Evolutionary conservation across 2,888 invertebrate genomes (phyloP).

Genomic region (Seladonia tumulorum): DNA sequence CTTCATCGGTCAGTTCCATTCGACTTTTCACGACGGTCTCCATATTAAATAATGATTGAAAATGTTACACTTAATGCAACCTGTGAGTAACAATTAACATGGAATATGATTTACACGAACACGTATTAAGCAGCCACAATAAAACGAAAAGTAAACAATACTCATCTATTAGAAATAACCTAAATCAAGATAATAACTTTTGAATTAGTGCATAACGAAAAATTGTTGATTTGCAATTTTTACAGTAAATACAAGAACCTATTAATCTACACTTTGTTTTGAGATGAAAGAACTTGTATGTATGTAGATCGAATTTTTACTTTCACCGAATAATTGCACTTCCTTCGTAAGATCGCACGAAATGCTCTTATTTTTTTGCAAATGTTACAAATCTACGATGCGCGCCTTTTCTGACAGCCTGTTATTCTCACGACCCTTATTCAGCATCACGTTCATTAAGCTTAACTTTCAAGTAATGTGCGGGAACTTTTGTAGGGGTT

Average conservation of each 20-base stretch:
- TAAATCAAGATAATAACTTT: constrained; percentile 27
- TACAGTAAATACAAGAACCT: not conserved
- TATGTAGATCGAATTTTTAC: not conserved
- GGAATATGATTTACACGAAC: not conserved
- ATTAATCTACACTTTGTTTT: not conserved
- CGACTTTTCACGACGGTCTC: constrained; percentile 19
- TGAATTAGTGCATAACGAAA: constrained; percentile 4
- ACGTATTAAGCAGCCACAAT: not conserved
- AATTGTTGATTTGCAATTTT: not conserved
- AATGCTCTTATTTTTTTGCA: constrained; percentile 2
- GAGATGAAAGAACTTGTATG: not conserved
- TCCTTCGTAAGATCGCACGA: constrained; percentile 12
- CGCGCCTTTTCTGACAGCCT: constrained; percentile 52
- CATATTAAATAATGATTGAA: constrained; percentile 37
- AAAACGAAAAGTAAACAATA: not conserved
- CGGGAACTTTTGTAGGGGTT: not conserved
- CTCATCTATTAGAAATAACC: constrained; percentile 47
- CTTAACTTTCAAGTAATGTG: not conserved
- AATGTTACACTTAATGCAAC: not conserved
- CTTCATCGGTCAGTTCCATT: constrained; percentile 59
- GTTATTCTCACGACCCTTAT: not conserved
- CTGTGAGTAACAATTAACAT: constrained; percentile 8
- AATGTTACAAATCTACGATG: constrained; percentile 34
- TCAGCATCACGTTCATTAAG: not conserved
- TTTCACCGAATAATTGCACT: not conserved